Base-by-base conservation (phyloP, 1,140 invertebrate species). In the Bilobella aurantiaca region DNA sequence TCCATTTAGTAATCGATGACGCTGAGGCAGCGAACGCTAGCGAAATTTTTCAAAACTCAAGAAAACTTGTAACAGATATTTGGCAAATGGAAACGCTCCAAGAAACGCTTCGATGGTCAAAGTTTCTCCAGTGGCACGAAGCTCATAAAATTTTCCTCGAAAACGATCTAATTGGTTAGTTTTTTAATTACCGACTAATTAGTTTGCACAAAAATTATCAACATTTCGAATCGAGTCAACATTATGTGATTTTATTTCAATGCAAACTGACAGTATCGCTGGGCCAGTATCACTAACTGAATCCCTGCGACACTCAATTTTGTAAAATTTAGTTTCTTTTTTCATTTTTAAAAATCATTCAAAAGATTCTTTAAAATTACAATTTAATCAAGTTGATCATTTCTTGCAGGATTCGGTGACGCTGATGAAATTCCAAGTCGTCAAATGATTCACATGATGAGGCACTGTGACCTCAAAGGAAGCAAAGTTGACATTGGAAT, bases 51-150 rank as follows among this genome's bases (percentile, higher is more conserved):
- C 5, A 3, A 3, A 34, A 62, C 37, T 46, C 30, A 3, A 53
- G 3, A 18, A 8, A 53, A 23, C 21, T 53, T 12, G 49, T 16
- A 5, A 23, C 8, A 53, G 23, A 56, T 5, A 63, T 63, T 49
- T 63, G 42, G 63, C 27, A 23, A 12, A 34, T 37, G 56, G 63
- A 64, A 46, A 25, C 3, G 3, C 31, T 62, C 3, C 63, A 64
- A 28, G 63, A 64, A 29, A 30, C 16, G 8, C 21, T 64, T 2
- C 57, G 63, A 2, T 64, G 63, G 63, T 14, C 8, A 14, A 64
- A 64, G 29, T 64, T 64, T 28, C 31, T 58, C 16, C 61, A 64
- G 31, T 64, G 63, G 63, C 60, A 64, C 27, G 12, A 57, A n/a
- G 63, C 56, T 2, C 64, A n/a, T 8, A 29, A 32, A 34, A 61